A percentile compares a stretch with the other conserved stretches of the same genome.
Conservation (phyloP, 2,888 invertebrate species). For the Plebejus melissa region DNA sequence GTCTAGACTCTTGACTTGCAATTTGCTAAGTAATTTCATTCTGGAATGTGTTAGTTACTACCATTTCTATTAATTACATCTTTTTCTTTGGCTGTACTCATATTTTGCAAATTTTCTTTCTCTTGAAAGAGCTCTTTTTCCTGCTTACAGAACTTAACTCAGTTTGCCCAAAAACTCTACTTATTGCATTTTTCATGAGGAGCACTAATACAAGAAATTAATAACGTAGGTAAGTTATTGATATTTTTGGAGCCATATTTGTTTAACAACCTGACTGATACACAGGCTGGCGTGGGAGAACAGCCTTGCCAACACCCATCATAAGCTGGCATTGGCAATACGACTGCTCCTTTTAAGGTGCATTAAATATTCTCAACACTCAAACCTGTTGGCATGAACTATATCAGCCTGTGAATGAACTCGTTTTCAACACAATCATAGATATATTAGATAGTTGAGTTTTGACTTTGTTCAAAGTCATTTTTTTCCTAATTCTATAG, state of each 20-base stretch:
- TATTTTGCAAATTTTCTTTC: too few relatives aligned
- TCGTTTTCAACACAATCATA: neutral
- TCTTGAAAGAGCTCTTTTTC: neutral
- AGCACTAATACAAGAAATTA: neutral
- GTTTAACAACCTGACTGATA: neutral
- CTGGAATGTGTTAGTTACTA: too few relatives aligned
- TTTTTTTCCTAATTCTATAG: too few relatives aligned
- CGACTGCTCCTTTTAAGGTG: slow-evolving; percentile 53
- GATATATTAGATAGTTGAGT: neutral
- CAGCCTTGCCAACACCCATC: slow-evolving; percentile 56
- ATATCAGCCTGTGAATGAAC: slow-evolving; percentile 11
- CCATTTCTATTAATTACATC: too few relatives aligned
- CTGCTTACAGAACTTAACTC: neutral
- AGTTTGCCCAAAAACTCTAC: neutral
- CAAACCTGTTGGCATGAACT: slow-evolving; percentile 24
- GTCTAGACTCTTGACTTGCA: too few relatives aligned
- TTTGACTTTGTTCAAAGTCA: neutral
- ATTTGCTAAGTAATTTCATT: too few relatives aligned
- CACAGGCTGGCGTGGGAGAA: slow-evolving; percentile 50
- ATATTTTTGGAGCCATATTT: neutral
- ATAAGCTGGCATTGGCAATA: slow-evolving; percentile 51
- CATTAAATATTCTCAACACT: slow-evolving; percentile 30
- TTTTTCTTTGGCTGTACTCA: too few relatives aligned
- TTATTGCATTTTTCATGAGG: neutral
- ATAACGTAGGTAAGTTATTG: neutral